These are phyloP conservation scores for Conus ventricosus DNA, from an alignment of 1,140 invertebrate genomes.

Conservation along the genomic window DNA sequence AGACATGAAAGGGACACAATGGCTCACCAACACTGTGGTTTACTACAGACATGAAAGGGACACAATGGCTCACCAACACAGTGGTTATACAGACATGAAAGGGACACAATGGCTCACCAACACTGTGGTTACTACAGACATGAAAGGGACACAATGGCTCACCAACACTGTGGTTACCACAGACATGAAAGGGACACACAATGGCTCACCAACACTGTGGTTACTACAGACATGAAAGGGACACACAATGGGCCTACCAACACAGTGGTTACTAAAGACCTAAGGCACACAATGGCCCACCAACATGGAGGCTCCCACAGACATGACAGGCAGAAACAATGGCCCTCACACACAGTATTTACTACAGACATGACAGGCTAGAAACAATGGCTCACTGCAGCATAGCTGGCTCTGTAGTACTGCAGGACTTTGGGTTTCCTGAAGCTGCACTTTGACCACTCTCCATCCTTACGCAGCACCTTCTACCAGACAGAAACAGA, in stretches of 20 bases:
- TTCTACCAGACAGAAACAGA: constrained; percentile 46
- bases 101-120: too few species aligned
- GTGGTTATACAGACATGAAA: too few species aligned
- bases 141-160: too few species aligned
- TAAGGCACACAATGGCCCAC: neutral
- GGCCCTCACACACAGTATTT: neutral
- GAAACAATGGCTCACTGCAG: constrained; percentile 35
- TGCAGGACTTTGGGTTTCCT: constrained; percentile 55
- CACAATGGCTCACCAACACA: too few species aligned
- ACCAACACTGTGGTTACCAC: too few species aligned
- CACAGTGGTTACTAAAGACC: neutral
- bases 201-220: too few species aligned
- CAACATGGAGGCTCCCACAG: neutral
- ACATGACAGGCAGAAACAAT: neutral
- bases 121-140: too few species aligned
- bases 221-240: too few species aligned
- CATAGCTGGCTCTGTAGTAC: constrained; percentile 55
- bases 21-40: too few species aligned
- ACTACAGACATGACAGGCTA: neutral
- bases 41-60: too few species aligned
- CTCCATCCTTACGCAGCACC: constrained; percentile 59
- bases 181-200: too few species aligned
- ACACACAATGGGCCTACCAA: too few species aligned
- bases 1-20: neutral
- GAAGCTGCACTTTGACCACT: constrained; percentile 52